Evolutionary conservation across 1,140 invertebrate species (phyloP).

Genomic region (Archegozetes longisetosus): DNA sequence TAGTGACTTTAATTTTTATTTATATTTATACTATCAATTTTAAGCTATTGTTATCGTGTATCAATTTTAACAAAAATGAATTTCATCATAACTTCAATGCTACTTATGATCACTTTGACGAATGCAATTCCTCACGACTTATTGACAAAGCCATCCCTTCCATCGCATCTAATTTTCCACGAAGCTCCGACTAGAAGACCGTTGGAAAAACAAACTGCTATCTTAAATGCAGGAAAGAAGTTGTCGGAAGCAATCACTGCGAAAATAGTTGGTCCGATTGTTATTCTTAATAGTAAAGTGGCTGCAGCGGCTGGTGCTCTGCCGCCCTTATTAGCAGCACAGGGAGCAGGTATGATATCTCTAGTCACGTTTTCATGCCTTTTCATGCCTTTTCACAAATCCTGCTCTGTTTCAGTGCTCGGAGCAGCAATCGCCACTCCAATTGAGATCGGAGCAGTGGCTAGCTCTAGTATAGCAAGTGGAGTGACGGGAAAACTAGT

Average conservation of each 20-base stretch:
- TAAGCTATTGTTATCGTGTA: background rate
- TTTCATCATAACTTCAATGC: background rate
- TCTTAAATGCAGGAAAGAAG: background rate
- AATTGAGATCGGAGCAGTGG: slow-evolving; percentile 1
- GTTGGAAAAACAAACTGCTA: background rate
- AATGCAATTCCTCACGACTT: background rate
- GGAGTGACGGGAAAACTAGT: slow-evolving; percentile 5
- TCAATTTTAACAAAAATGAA: background rate
- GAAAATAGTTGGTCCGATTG: background rate
- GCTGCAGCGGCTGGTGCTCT: background rate
- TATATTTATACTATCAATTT: background rate
- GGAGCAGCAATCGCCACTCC: slow-evolving; percentile 8
- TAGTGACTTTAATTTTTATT: background rate
- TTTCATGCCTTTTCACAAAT: background rate
- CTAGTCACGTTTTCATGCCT: too few species aligned
- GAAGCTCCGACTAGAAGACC: too few species aligned
- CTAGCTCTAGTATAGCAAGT: background rate
- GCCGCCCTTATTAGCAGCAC: slow-evolving; percentile 4
- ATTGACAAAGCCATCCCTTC: too few species aligned
- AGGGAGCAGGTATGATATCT: background rate
- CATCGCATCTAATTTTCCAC: too few species aligned
- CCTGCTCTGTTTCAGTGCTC: background rate
- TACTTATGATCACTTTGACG: background rate
- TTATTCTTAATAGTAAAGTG: background rate
- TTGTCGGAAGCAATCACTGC: background rate